Conservation (phyloP, 2,113 vertebrate genomes). For the Phylloscopus whistleri region DNA sequence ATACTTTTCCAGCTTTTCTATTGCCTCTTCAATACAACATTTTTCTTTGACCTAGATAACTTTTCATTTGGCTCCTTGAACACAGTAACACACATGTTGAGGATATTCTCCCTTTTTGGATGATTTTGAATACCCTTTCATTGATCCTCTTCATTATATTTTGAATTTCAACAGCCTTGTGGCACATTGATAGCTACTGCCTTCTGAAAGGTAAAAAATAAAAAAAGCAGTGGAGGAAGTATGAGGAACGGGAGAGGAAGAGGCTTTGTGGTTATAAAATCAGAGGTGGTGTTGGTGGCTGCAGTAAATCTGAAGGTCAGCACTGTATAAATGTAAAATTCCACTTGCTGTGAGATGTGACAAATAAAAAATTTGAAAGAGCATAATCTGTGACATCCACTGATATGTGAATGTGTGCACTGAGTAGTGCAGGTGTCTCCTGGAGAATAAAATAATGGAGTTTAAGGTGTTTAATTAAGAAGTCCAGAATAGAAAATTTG, state of each 20-base stretch:
- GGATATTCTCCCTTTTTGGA: not conserved
- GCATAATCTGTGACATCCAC: not conserved
- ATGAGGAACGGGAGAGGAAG: not conserved
- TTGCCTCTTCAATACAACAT: not conserved
- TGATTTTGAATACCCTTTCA: not conserved
- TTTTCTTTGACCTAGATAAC: not conserved
- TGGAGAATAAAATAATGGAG: not conserved
- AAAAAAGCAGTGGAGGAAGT: not conserved
- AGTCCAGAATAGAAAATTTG: not conserved
- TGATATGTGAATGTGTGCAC: not conserved
- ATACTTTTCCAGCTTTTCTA: not conserved
- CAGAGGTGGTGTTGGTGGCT: not conserved
- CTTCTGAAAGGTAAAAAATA: not conserved
- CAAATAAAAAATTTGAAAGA: slow-evolving; percentile 2
- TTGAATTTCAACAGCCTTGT: not conserved
- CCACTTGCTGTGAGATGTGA: slow-evolving; percentile 35
- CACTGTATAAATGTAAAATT: slow-evolving; percentile 48
- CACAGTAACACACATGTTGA: not conserved
- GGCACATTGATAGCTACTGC: not conserved
- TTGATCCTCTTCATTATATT: not conserved
- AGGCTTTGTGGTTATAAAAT: not conserved
- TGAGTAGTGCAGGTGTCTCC: not conserved
- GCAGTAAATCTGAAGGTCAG: not conserved
- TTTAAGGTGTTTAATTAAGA: not conserved
- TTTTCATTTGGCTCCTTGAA: not conserved